Base-by-base conservation (phyloP, 2,888 invertebrate genomes). In the Conomelus anceps region DNA sequence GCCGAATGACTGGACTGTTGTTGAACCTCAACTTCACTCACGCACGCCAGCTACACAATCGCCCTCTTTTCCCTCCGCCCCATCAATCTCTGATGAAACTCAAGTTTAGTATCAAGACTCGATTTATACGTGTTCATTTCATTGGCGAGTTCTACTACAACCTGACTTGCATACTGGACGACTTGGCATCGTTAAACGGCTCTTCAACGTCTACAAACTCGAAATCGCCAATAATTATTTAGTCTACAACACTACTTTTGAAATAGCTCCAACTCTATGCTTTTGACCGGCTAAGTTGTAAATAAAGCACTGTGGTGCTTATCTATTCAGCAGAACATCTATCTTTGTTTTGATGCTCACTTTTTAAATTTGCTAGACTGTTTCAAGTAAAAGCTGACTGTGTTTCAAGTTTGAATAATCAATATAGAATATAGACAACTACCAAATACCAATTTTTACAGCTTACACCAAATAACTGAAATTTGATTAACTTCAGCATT, bases 301-400 rank as follows among this genome's bases (percentile, higher is more conserved):
- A 63, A n/a, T 63, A 63, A 34, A 63, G 63, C n/a, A n/a, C n/a
- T 63, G 26, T 4, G 88, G 41, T 63, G 88, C 63, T 84, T 24
- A 88, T 63, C 0, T 84, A 41, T 20, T 88, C 88, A 17, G 24
- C 88, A 20, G 23, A 88, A 63, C 88, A 88, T 88, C 24, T 88
- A 84, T 22, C 63, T 63, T 41, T 29, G 20, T 23, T 63, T 88
- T 41, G 34, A 41, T 22, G 41, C 63, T 23, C 9, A 24, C 7
- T 24, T 29, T 23, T 29, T 87, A 34, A n/a, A 26, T 22, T 3
- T 22, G 22, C 24, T 87, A 6, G 87, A 26, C 22, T 9, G 23
- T 3, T 22, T 26, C 22, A 22, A 41, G 29, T 24, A 41, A 26
- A 29, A 26, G 26, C 22, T 26, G 26, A 22, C n/a, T n/a, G n/a